These are phyloP conservation scores for Dendrolimus houi DNA, from an alignment of 2,888 invertebrate genomes.

Conservation along the genomic window DNA sequence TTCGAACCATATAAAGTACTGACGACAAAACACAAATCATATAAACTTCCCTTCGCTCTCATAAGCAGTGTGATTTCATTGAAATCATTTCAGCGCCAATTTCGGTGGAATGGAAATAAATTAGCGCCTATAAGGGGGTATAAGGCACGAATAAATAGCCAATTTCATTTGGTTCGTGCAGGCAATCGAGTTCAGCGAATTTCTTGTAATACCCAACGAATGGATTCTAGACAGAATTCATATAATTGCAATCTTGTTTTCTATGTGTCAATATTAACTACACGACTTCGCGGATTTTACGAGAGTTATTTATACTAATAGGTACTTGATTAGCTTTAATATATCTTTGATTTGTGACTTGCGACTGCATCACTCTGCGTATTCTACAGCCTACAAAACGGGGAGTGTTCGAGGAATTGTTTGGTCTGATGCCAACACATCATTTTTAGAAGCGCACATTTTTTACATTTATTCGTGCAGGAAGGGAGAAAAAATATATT, in stretches of 20 bases:
- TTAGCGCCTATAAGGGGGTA: constrained; percentile 4
- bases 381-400: no score
- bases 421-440: no score
- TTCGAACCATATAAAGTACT: no score
- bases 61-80: background rate
- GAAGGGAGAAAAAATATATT: background rate
- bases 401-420: no score
- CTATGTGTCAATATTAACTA: background rate
- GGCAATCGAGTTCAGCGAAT: constrained; percentile 5
- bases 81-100: background rate
- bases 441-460: background rate
- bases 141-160: constrained; percentile 14
- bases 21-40: background rate
- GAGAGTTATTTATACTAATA: no score
- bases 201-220: background rate
- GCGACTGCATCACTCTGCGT: no score
- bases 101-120: constrained; percentile 7
- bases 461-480: background rate
- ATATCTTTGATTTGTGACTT: no score
- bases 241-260: background rate
- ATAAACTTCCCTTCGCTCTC: background rate
- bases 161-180: constrained; percentile 8
- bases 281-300: no score
- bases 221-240: background rate
- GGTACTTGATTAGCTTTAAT: no score